Conservation (phyloP, 1,140 invertebrate genomes). For the Danaus plexippus region DNA sequence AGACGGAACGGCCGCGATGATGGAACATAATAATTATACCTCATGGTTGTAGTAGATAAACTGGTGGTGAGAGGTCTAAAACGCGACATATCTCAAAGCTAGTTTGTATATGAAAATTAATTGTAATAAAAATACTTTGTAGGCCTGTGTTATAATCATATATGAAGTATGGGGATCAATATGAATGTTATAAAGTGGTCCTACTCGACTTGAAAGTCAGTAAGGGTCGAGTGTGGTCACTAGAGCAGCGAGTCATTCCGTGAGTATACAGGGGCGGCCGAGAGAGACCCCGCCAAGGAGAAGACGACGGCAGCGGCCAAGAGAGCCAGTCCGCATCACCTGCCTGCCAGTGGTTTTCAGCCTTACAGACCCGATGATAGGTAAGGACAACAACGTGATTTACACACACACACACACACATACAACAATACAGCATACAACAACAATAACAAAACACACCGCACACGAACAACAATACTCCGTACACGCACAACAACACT, state of each 20-base stretch:
- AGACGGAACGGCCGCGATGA: no score
- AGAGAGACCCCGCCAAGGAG: constrained; percentile 41
- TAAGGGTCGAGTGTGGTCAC: not conserved
- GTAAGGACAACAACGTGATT: constrained; percentile 24
- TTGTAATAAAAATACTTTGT: not conserved
- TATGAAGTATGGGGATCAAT: not conserved
- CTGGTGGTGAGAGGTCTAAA: no score
- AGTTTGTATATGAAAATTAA: constrained; percentile 1
- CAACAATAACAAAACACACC: no score
- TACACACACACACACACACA: no score
- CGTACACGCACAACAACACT: no score
- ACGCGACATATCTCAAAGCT: no score
- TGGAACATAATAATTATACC: no score
- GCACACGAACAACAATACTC: no score
- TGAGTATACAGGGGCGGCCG: constrained; percentile 47
- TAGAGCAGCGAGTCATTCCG: constrained; percentile 25
- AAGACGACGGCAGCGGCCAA: constrained; percentile 50
- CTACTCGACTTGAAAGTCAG: not conserved
- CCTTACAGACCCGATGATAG: constrained; percentile 67
- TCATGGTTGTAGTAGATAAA: no score
- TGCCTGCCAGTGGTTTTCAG: constrained; percentile 65
- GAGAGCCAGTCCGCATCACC: constrained; percentile 55
- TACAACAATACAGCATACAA: no score
- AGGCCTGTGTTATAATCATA: constrained; percentile 1
- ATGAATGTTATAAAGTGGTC: not conserved